These are phyloP conservation scores for Chironomus tentans DNA, from an alignment of 2,888 invertebrate species.

Conservation along the genomic window DNA sequence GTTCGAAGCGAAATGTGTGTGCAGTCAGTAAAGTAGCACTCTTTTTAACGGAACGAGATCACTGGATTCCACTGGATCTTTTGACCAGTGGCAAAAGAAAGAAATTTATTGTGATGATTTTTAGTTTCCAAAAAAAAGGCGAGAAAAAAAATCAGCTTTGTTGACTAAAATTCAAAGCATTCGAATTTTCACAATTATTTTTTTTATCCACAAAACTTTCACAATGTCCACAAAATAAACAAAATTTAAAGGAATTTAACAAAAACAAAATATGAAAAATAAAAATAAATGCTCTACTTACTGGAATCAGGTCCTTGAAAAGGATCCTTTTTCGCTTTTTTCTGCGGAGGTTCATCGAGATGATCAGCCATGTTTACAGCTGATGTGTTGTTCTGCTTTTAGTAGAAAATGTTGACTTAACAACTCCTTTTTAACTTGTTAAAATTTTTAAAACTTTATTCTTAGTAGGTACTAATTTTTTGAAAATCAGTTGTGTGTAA, in stretches of 20 bases:
- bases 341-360: slow-evolving; percentile 92
- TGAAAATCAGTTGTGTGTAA: not conserved
- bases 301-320: slow-evolving; percentile 76
- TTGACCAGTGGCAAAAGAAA: too few relatives aligned
- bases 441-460: too few relatives aligned
- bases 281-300: slow-evolving; percentile 44
- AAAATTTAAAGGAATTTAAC: too few relatives aligned
- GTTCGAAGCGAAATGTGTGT: not conserved
- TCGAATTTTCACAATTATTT: not conserved
- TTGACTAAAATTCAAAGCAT: too few relatives aligned
- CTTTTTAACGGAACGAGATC: too few relatives aligned
- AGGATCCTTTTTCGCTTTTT: slow-evolving; percentile 87
- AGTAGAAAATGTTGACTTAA: slow-evolving; percentile 19
- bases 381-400: slow-evolving; percentile 30
- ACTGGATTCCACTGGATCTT: too few relatives aligned
- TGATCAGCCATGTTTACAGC: slow-evolving; percentile 77
- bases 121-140: too few relatives aligned
- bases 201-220: not conserved
- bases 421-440: not conserved
- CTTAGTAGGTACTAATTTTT: not conserved
- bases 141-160: too few relatives aligned
- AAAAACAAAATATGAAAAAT: too few relatives aligned
- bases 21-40: not conserved
- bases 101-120: not conserved
- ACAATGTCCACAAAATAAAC: not conserved